These are phyloP conservation scores for Volucella inanis DNA, from an alignment of 2,888 invertebrate species.

Conservation along the genomic window DNA sequence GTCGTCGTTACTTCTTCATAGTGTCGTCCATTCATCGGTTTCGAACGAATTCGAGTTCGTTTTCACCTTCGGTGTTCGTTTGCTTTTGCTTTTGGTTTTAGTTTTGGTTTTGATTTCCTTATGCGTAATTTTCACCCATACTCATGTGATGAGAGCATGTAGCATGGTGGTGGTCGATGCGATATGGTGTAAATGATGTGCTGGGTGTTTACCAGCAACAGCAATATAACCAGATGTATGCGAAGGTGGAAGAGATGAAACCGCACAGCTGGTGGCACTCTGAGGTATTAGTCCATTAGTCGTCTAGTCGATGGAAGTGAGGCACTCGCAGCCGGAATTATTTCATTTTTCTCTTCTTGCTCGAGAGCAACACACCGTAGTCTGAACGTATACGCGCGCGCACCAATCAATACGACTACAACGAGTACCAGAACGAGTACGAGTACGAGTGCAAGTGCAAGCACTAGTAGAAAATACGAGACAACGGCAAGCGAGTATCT, in stretches of 20 bases:
- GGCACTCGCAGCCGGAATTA: constrained; percentile 64
- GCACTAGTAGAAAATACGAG: too few species aligned
- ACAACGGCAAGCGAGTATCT: constrained; percentile 1
- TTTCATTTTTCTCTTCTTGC: constrained; percentile 73
- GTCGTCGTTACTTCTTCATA: not conserved
- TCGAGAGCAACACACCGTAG: constrained; percentile 68
- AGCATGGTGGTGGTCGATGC: constrained; percentile 25
- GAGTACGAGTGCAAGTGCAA: too few species aligned
- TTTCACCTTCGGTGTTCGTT: too few species aligned
- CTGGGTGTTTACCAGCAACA: constrained; percentile 36
- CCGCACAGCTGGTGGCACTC: constrained; percentile 73
- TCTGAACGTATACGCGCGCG: constrained; percentile 55
- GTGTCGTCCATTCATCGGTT: constrained; percentile 58
- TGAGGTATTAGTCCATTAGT: constrained; percentile 68
- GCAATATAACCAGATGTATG: constrained; percentile 63
- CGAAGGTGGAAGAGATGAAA: constrained; percentile 70
- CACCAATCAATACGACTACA: constrained; percentile 3
- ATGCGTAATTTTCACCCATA: constrained; percentile 73
- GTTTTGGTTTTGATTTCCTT: constrained; percentile 61
- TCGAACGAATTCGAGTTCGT: too few species aligned
- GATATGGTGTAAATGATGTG: constrained; percentile 63
- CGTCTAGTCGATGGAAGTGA: constrained; percentile 73
- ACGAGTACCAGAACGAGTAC: too few species aligned
- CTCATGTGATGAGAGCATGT: constrained; percentile 46
- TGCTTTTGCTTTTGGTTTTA: not conserved